Evolutionary conservation across 2,888 invertebrate species (phyloP), one percentile per base, ranked within the genome.

Genomic region (Timandra comae): DNA sequence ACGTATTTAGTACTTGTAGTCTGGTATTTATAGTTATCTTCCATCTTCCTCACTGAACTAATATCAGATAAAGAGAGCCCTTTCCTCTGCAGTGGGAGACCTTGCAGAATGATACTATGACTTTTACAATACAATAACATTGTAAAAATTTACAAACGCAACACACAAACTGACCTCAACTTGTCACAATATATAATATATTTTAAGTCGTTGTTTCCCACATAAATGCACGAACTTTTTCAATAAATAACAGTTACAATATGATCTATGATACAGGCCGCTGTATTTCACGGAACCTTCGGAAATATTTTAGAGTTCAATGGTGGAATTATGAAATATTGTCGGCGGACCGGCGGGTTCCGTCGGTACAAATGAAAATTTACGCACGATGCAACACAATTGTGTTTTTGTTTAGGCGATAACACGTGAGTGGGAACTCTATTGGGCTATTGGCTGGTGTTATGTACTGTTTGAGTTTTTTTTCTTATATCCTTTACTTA

Each of bases 241-340:
- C 58, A 47, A 61, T 62, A 63, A 63, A 61, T 59, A 63, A 61
- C 50, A 29, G 38, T 45, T 51, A 47, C 45, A 38, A 42, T 32
- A 31, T 57, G 51, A 62, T 43, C 47, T 39, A 46, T 49, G 52
- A 46, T 28, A 10, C 13, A 30, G 33, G 25, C 27, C 27, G 26
- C 30, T 43, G 42, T 42, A 40, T 57, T 50, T 49, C 51, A 52
- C 46, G 51, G 42, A 50, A 47, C 52, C 56, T 52, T 55, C 51
- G 55, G 50, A 64, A 63, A 72, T 73, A 73, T 73, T 73, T 72
- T 69, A 70, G 63, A 71, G 62, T 72, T 70, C 73, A 71, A 70
- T 72, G 67, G 61, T 46, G 52, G 61, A 64, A 74, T 73, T 74
- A 75, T 75, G 75, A 75, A 65, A 71, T 75, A 76, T 63, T 48